Conservation (phyloP, 92 coral and sea anemone species). For the Phenganax stokvisi region DNA sequence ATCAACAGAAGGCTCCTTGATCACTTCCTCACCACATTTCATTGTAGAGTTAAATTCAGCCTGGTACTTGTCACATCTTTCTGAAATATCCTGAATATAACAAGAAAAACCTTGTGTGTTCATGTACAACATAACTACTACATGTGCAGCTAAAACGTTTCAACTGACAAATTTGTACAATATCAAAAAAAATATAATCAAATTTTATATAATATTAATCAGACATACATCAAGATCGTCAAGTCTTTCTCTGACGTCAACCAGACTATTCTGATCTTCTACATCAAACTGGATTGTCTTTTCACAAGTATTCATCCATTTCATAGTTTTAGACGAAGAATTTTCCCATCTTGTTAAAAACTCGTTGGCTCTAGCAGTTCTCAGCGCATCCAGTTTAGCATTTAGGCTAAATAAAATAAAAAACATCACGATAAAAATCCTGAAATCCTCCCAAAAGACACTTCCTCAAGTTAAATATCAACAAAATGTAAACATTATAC, state of each 20-base stretch:
- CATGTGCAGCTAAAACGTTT: background rate
- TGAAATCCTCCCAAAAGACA: background rate
- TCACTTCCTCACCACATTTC: constrained; percentile 38
- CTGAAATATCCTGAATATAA: constrained; percentile 44
- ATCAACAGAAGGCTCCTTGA: constrained; percentile 31
- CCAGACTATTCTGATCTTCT: constrained; percentile 34
- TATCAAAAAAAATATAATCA: too few relatives aligned
- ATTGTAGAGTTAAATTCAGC: constrained; percentile 45
- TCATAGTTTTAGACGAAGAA: background rate
- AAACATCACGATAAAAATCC: background rate
- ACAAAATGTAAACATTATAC: background rate
- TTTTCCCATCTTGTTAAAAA: constrained; percentile 20
- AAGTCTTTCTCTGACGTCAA: constrained; percentile 37
- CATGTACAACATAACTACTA: background rate
- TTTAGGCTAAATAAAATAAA: constrained; percentile 2
- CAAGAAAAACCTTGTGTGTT: background rate
- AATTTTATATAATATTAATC: too few relatives aligned
- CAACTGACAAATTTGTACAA: too few relatives aligned
- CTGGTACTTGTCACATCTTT: constrained; percentile 41
- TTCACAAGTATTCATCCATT: constrained; percentile 37
- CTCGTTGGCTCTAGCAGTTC: constrained; percentile 34
- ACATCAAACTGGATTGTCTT: background rate
- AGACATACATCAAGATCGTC: constrained; percentile 48
- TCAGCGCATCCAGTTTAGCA: constrained; percentile 25
- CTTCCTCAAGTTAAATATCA: background rate